Evolutionary conservation across 1,140 invertebrate species (phyloP).

Genomic region (Cotesia chilonis): DNA sequence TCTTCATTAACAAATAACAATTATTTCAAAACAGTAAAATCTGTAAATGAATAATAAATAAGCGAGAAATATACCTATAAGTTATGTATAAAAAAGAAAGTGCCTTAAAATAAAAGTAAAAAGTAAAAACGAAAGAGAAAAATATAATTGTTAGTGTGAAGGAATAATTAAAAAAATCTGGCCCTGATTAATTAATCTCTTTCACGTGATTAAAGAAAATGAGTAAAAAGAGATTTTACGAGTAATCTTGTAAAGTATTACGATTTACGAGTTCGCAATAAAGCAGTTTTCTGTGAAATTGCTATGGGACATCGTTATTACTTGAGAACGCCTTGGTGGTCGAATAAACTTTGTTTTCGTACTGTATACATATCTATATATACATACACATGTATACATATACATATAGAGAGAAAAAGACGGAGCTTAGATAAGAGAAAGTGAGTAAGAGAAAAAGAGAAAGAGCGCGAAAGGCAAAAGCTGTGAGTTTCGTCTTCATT

Average conservation of each 20-base stretch:
- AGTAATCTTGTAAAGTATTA: slow-evolving; percentile 31
- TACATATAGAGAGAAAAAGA: too few species aligned
- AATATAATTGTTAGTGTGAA: background rate
- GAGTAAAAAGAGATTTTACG: slow-evolving; percentile 29
- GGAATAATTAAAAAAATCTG: background rate
- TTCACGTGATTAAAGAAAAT: slow-evolving; percentile 31
- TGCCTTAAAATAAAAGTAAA: background rate
- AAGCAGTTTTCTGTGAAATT: slow-evolving; percentile 37
- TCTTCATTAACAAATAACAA: too few species aligned
- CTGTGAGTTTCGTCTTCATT: slow-evolving; percentile 30
- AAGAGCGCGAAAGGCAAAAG: too few species aligned
- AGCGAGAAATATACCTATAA: too few species aligned
- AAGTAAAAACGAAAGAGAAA: background rate
- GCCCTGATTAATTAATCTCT: slow-evolving; percentile 24
- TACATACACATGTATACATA: too few species aligned
- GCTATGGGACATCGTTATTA: slow-evolving; percentile 37
- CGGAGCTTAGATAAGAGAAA: too few species aligned
- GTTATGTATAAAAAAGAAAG: too few species aligned
- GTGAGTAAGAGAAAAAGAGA: too few species aligned
- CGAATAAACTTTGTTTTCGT: slow-evolving; percentile 36
- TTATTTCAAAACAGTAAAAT: background rate
- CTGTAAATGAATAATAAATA: too few species aligned
- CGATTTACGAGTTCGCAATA: slow-evolving; percentile 37
- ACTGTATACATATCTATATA: background rate
- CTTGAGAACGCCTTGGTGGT: slow-evolving; percentile 27